Evolutionary conservation across 2,888 invertebrate genomes (phyloP).

Genomic region (Scaptomyza flava): DNA sequence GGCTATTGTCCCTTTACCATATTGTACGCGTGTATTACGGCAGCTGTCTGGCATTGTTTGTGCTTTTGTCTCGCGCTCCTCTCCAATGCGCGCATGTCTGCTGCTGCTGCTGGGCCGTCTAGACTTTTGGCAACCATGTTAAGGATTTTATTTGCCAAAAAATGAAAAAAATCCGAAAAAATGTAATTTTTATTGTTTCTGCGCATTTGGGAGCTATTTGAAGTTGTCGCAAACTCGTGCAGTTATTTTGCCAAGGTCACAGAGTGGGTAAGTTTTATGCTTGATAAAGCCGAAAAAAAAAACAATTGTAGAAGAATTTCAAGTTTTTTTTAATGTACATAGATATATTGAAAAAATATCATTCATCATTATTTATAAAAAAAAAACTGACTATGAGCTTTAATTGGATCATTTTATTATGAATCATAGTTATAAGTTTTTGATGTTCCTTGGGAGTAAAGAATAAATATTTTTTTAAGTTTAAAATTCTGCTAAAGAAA

Average conservation of each 20-base stretch:
- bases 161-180: slow-evolving; percentile 5
- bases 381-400: too few relatives aligned
- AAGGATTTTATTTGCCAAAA: slow-evolving; percentile 46
- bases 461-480: too few relatives aligned
- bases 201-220: slow-evolving; percentile 44
- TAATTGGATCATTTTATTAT: too few relatives aligned
- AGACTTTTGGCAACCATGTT: slow-evolving; percentile 73
- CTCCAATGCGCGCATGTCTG: slow-evolving; percentile 22
- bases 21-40: slow-evolving; percentile 38
- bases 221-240: slow-evolving; percentile 41
- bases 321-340: too few relatives aligned
- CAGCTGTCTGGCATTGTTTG: slow-evolving; percentile 52
- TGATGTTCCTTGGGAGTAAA: too few relatives aligned
- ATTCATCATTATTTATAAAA: too few relatives aligned
- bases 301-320: background rate
- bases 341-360: background rate
- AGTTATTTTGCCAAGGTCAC: slow-evolving; percentile 43
- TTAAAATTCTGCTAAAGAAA: too few relatives aligned
- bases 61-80: slow-evolving; percentile 11
- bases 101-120: slow-evolving; percentile 44
- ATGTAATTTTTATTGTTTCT: slow-evolving; percentile 66
- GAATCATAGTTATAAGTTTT: too few relatives aligned
- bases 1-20: background rate
- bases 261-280: background rate
- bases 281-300: background rate